phyloP scores from a whole-genome alignment of 1,140 invertebrate genomes.

The Ruditapes philippinarum region DNA sequence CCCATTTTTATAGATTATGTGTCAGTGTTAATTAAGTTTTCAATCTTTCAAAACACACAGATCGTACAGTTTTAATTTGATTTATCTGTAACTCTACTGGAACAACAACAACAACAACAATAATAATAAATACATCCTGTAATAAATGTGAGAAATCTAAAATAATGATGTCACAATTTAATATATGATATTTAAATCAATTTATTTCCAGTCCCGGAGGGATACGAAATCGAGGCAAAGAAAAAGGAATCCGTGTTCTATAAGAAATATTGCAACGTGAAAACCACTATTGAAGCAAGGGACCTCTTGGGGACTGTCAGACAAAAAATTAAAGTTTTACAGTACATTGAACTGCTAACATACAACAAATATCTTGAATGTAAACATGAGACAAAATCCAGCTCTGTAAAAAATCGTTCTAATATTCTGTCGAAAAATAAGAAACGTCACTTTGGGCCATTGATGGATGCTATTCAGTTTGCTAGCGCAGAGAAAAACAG shows the following conservation, averaged over 20 bases:
- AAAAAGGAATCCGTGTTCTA: slow-evolving; percentile 66
- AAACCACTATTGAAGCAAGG: slow-evolving; percentile 61
- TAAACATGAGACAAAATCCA: slow-evolving; percentile 51
- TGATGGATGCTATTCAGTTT: slow-evolving; percentile 8
- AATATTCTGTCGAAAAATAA: not conserved
- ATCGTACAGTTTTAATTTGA: too few relatives aligned
- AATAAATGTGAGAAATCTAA: too few relatives aligned
- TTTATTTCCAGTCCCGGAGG: slow-evolving; percentile 53
- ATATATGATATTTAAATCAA: too few relatives aligned
- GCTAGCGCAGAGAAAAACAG: not conserved
- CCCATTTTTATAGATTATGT: too few relatives aligned
- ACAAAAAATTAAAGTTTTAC: slow-evolving; percentile 57
- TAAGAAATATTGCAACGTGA: slow-evolving; percentile 66
- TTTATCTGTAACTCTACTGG: too few relatives aligned
- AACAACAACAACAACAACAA: too few relatives aligned
- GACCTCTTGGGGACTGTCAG: slow-evolving; percentile 51
- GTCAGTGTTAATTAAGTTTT: too few relatives aligned
- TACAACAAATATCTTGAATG: slow-evolving; percentile 63
- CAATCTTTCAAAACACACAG: too few relatives aligned
- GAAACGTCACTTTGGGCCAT: slow-evolving; percentile 24
- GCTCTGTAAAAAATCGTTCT: not conserved
- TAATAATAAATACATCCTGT: too few relatives aligned
- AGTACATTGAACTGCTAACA: slow-evolving; percentile 65
- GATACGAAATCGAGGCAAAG: slow-evolving; percentile 46
- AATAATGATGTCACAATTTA: too few relatives aligned